Evolutionary conservation across 2,888 invertebrate genomes (phyloP).

Genomic region (Rhabditoides inermis): DNA sequence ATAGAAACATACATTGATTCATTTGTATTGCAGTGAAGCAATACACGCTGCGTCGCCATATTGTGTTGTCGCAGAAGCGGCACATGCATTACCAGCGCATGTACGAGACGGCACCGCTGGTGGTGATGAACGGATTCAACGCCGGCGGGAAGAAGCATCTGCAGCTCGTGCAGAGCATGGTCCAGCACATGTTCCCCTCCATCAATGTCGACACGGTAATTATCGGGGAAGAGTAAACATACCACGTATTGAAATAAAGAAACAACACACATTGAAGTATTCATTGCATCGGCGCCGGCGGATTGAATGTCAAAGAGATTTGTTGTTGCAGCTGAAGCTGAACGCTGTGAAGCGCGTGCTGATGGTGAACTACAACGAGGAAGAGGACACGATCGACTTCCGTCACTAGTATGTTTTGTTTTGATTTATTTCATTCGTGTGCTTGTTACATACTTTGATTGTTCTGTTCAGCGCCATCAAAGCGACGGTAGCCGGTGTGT

Average conservation of each 20-base stretch:
- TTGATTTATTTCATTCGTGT: background rate
- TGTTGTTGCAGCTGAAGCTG: constrained; percentile 68
- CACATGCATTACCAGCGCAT: constrained; percentile 62
- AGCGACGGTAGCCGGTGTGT: constrained; percentile 79
- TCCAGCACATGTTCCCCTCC: constrained; percentile 96
- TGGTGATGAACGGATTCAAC: constrained; percentile 61
- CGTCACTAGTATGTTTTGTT: constrained; percentile 69
- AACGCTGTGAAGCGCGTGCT: constrained; percentile 79
- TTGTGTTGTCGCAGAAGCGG: constrained; percentile 74
- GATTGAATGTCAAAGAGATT: constrained; percentile 6
- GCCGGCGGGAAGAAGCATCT: constrained; percentile 62
- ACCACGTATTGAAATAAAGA: too few relatives aligned
- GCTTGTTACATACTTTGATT: background rate
- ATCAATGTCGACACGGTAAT: constrained; percentile 82
- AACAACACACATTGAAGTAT: too few relatives aligned
- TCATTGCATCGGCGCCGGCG: too few relatives aligned
- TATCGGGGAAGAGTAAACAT: too few relatives aligned
- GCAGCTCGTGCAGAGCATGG: constrained; percentile 84
- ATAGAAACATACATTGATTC: background rate
- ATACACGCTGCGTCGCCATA: constrained; percentile 76
- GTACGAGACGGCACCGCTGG: constrained; percentile 78
- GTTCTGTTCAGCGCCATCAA: constrained; percentile 66
- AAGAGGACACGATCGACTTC: constrained; percentile 77
- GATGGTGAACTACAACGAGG: constrained; percentile 77
- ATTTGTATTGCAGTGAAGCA: constrained; percentile 56